phyloP scores from a whole-genome alignment of 2,797 vertebrate species.

The Threskiornis aethiopicus region DNA sequence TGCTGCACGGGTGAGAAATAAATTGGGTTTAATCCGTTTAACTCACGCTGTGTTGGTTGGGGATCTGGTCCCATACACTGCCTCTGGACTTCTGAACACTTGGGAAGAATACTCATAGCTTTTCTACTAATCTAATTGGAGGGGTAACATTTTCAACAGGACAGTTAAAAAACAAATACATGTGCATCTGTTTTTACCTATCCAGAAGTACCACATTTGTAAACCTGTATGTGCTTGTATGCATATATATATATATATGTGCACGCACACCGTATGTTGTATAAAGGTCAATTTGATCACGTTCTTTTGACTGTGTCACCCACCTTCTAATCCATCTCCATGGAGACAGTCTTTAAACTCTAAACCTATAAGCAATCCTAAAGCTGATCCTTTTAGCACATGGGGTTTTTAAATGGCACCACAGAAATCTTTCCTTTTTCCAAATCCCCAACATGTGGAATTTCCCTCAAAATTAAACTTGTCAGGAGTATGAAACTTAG shows the following conservation, averaged over 20 bases:
- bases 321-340: not conserved
- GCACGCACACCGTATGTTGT: not conserved
- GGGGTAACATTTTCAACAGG: not conserved
- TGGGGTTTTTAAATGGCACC: not conserved
- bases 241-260: not conserved
- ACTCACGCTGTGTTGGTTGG: not conserved
- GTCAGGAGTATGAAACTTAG: not conserved
- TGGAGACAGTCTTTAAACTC: not conserved
- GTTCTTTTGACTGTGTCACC: not conserved
- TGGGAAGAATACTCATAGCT: not conserved
- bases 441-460: not conserved
- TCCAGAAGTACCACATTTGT: not conserved
- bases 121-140: not conserved
- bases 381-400: not conserved
- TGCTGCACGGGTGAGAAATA: not conserved
- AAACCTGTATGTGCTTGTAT: not conserved
- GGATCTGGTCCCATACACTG: not conserved
- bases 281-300: not conserved
- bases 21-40: not conserved
- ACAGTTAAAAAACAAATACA: not conserved
- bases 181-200: not conserved
- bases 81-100: not conserved
- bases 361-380: not conserved
- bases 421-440: not conserved
- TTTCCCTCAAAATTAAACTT: not conserved